phyloP scores from a whole-genome alignment of 92 coral and sea anemone genomes.

The Umimayanthus kanabou region DNA sequence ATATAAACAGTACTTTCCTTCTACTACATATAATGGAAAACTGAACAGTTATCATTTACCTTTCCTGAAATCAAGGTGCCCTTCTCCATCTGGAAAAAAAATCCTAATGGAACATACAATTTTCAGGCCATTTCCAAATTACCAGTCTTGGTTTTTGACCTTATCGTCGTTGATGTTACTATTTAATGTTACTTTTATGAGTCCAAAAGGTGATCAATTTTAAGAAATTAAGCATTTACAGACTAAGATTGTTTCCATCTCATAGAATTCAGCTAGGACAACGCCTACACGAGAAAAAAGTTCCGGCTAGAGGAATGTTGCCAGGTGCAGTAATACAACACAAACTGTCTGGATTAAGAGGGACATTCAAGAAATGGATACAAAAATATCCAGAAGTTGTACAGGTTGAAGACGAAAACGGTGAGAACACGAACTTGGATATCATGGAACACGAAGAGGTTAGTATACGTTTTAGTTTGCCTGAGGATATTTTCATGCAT shows the following conservation, averaged over 20 bases:
- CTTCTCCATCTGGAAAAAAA: no score
- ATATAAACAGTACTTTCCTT: no score
- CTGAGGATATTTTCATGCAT: background rate
- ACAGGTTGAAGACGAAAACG: background rate
- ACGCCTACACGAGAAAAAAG: constrained; percentile 1
- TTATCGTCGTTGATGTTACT: no score
- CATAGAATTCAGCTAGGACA: background rate
- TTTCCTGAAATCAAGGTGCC: no score
- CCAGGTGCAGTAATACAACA: background rate
- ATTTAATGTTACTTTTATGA: no score
- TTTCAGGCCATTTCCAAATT: no score
- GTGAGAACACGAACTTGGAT: background rate
- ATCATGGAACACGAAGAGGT: background rate
- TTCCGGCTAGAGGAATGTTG: background rate
- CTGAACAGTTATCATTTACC: no score
- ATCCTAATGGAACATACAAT: no score
- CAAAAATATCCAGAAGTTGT: constrained; percentile 13
- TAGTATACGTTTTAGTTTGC: background rate
- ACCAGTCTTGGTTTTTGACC: no score
- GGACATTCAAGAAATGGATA: constrained; percentile 6
- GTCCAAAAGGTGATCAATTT: no score
- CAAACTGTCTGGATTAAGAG: background rate
- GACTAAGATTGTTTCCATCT: no score
- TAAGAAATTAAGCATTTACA: background rate
- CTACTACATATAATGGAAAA: no score